phyloP scores from a whole-genome alignment of 2,888 invertebrate genomes.

The Parnassius mnemosyne region DNA sequence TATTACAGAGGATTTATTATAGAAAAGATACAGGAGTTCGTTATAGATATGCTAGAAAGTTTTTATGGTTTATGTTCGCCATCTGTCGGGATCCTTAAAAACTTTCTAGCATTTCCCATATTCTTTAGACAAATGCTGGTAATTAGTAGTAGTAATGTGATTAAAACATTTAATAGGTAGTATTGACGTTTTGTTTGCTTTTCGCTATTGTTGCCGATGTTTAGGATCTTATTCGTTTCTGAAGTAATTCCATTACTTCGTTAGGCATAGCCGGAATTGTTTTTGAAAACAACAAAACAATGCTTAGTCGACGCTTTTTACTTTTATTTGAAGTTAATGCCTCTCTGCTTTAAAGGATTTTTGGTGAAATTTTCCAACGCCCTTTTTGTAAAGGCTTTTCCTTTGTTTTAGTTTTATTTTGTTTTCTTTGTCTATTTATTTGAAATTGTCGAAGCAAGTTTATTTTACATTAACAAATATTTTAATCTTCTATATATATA shows the following conservation, averaged over 20 bases:
- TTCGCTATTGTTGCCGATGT: not conserved
- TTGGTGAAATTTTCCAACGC: conserved; percentile 8
- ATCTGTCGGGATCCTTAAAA: too few species aligned
- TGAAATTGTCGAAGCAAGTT: not conserved
- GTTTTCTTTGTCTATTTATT: not conserved
- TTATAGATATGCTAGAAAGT: too few species aligned
- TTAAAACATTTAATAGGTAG: conserved; percentile 21
- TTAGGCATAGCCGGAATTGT: conserved; percentile 49
- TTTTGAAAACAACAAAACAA: conserved; percentile 48
- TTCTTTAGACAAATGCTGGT: too few species aligned
- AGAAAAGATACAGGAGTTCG: too few species aligned
- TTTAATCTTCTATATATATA: too few species aligned
- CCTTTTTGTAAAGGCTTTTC: conserved; percentile 1
- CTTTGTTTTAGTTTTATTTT: conserved; percentile 1
- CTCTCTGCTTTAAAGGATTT: conserved; percentile 5
- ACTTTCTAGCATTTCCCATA: too few species aligned
- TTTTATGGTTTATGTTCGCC: too few species aligned
- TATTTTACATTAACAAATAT: not conserved
- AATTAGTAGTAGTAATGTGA: too few species aligned
- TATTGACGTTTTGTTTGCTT: not conserved
- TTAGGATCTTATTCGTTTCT: conserved; percentile 29
- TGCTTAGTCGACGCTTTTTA: conserved; percentile 37
- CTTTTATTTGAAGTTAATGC: conserved; percentile 16
- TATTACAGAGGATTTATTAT: too few species aligned
- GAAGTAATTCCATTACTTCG: conserved; percentile 57